Evolutionary conservation across 2,797 vertebrate genomes (phyloP).

Genomic region (Neosilurus mollespiculum): DNA sequence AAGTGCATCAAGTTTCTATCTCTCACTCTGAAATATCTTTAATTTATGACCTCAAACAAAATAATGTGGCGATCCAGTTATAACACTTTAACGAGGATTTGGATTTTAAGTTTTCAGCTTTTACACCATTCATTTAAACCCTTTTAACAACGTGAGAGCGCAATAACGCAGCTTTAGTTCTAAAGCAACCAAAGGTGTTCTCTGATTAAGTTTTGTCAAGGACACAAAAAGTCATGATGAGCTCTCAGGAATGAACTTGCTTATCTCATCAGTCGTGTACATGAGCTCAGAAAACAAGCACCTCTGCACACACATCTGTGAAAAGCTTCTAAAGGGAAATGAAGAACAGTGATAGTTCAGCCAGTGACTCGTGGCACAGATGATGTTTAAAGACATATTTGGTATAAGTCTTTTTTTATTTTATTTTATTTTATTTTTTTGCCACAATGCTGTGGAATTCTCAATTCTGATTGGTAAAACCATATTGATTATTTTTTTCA

Average conservation of each 20-base stretch:
- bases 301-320: neutral
- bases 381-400: neutral
- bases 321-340: neutral
- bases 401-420: neutral
- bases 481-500: neutral
- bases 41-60: neutral
- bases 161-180: neutral
- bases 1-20: neutral
- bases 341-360: conserved; percentile 5
- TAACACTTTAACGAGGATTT: neutral
- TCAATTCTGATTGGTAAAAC: neutral
- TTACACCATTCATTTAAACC: neutral
- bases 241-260: neutral
- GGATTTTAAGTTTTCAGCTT: neutral
- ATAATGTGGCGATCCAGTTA: neutral
- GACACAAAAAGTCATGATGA: neutral
- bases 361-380: neutral
- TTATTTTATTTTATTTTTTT: too few species aligned
- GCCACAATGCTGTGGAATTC: neutral
- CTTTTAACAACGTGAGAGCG: too few species aligned
- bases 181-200: neutral
- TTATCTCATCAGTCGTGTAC: neutral
- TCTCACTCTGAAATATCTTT: neutral
- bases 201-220: neutral
- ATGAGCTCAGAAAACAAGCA: neutral